These are phyloP conservation scores for Xanthia icteritia DNA, from an alignment of 2,888 invertebrate genomes.

Conservation along the genomic window DNA sequence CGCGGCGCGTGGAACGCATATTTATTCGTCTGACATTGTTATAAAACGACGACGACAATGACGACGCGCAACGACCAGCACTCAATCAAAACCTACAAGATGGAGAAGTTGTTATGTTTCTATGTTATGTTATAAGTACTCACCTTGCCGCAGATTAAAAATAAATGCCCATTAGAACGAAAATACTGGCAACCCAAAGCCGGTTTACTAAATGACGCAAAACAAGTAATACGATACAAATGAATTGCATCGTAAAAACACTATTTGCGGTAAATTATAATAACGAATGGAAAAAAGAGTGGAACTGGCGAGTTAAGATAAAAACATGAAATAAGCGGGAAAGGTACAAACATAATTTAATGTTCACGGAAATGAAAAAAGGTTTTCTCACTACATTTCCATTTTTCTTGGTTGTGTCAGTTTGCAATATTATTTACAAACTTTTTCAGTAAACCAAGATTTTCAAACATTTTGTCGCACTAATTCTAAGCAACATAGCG, in stretches of 20 bases:
- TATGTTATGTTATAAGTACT: not conserved
- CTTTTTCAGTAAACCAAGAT: not conserved
- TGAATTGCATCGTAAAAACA: not conserved
- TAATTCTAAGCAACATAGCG: too few relatives aligned
- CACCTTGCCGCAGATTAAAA: not conserved
- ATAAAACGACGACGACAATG: not conserved
- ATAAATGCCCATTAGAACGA: not conserved
- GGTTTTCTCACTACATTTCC: not conserved
- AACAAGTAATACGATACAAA: not conserved
- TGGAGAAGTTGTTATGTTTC: not conserved
- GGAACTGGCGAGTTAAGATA: not conserved
- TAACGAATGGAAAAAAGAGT: not conserved
- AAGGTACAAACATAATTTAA: not conserved
- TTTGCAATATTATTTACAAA: not conserved
- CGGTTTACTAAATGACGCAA: not conserved
- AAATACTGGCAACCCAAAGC: not conserved
- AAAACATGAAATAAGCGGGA: not conserved
- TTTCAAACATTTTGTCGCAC: not conserved
- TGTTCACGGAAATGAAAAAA: conserved; percentile 9
- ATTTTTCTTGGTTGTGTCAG: not conserved
- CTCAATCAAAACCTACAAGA: not conserved
- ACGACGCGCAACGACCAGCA: too few relatives aligned
- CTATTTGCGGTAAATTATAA: not conserved
- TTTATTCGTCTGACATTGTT: not conserved
- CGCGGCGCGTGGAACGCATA: not conserved